These are phyloP conservation scores for Mechanitis messenoides DNA, from an alignment of 2,888 invertebrate species.

Conservation along the genomic window DNA sequence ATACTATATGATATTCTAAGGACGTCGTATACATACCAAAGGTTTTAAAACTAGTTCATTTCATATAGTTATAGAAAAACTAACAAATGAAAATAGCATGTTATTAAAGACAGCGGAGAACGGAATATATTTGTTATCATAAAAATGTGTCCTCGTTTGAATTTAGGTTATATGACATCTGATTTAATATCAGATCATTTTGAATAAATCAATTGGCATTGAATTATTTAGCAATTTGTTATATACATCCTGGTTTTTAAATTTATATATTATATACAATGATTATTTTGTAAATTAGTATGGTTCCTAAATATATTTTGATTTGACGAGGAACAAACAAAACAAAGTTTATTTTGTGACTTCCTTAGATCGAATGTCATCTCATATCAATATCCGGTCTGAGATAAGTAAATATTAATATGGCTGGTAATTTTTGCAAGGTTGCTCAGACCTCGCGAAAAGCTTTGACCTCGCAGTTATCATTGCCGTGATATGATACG, in stretches of 20 bases:
- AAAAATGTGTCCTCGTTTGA: slow-evolving; percentile 21
- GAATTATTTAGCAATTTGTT: background rate
- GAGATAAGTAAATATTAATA: slow-evolving; percentile 27
- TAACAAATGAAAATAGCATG: too few relatives aligned
- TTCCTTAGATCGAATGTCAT: slow-evolving; percentile 53
- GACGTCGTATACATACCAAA: too few relatives aligned
- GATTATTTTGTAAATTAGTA: too few relatives aligned
- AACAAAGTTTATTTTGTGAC: slow-evolving; percentile 24
- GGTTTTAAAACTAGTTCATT: too few relatives aligned
- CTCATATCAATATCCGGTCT: slow-evolving; percentile 38
- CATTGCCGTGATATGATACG: slow-evolving; percentile 65
- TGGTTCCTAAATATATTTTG: too few relatives aligned
- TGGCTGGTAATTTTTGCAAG: slow-evolving; percentile 64
- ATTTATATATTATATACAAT: too few relatives aligned
- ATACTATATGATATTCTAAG: too few relatives aligned
- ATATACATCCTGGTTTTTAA: too few relatives aligned
- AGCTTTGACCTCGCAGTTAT: slow-evolving; percentile 67
- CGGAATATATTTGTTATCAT: background rate
- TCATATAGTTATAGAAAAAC: too few relatives aligned
- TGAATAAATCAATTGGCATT: background rate
- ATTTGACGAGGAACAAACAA: too few relatives aligned
- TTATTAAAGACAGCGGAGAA: background rate
- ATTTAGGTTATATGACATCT: slow-evolving; percentile 25
- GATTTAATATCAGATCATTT: slow-evolving; percentile 22
- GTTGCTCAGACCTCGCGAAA: slow-evolving; percentile 65